Percentiles rank a stretch among this genome's conserved stretches.
Evolutionary conservation across 1,140 invertebrate species (phyloP).

Genomic region (Carcinoscorpius rotundicauda): DNA sequence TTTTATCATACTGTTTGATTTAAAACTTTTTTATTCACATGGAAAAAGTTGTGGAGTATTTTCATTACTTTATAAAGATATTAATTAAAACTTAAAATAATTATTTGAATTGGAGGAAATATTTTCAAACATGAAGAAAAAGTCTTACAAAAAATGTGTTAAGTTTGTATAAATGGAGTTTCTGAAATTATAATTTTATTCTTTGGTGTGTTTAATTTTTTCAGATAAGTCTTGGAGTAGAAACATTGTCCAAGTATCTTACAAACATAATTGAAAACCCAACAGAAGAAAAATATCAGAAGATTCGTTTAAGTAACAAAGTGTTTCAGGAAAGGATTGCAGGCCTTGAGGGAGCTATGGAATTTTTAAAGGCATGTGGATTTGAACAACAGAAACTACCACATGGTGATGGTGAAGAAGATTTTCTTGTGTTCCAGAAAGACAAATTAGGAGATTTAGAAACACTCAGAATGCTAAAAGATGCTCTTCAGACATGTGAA

Average conservation of each 20-base stretch:
- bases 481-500: constrained; percentile 62
- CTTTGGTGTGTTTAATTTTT: constrained; percentile 16
- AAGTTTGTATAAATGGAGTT: too few relatives aligned
- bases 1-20: too few relatives aligned
- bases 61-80: too few relatives aligned
- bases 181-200: too few relatives aligned
- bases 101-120: too few relatives aligned
- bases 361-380: constrained; percentile 71
- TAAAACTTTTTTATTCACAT: too few relatives aligned
- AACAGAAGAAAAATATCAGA: constrained; percentile 74
- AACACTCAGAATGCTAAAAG: constrained; percentile 48
- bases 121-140: too few relatives aligned
- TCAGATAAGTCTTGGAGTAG: constrained; percentile 45
- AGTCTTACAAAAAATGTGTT: too few relatives aligned
- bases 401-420: constrained; percentile 27
- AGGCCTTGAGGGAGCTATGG: constrained; percentile 59
- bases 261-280: constrained; percentile 81
- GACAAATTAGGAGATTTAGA: constrained; percentile 41
- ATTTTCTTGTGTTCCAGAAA: constrained; percentile 48
- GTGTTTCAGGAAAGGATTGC: constrained; percentile 64
- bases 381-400: constrained; percentile 50
- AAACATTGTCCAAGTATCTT: constrained; percentile 76
- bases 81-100: too few relatives aligned
- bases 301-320: constrained; percentile 75
- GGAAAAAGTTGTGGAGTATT: too few relatives aligned